These are phyloP conservation scores for Dicaeum eximium DNA, from an alignment of 2,113 vertebrate species.

Conservation along the genomic window DNA sequence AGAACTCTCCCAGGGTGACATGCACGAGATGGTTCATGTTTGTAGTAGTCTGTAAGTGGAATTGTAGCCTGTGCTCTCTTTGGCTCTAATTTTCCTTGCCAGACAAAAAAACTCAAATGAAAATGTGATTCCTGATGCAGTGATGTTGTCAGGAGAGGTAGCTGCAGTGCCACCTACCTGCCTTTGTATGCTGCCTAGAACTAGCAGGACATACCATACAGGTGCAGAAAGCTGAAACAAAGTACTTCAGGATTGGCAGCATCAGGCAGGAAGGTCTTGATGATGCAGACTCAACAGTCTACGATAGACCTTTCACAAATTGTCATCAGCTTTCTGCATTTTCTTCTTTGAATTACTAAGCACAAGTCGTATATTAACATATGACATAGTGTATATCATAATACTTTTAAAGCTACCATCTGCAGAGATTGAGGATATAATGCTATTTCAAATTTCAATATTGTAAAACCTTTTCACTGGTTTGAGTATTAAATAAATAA, in stretches of 20 bases:
- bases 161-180: background rate
- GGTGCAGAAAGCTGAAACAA: background rate
- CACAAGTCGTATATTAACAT: background rate
- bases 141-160: background rate
- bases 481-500: background rate
- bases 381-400: background rate
- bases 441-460: background rate
- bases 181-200: background rate
- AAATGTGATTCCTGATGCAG: background rate
- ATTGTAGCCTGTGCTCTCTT: background rate
- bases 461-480: background rate
- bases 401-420: background rate
- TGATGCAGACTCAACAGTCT: background rate
- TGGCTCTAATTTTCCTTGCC: background rate
- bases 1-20: background rate
- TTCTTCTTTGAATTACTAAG: background rate
- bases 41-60: background rate
- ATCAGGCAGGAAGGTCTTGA: background rate
- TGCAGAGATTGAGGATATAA: background rate
- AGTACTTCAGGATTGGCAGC: background rate
- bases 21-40: background rate
- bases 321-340: background rate
- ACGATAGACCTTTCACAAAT: rapidly evolving
- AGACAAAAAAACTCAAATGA: background rate
- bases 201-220: background rate